Base-by-base conservation (phyloP, 2,113 vertebrate species). In the Crotalus viridis region DNA sequence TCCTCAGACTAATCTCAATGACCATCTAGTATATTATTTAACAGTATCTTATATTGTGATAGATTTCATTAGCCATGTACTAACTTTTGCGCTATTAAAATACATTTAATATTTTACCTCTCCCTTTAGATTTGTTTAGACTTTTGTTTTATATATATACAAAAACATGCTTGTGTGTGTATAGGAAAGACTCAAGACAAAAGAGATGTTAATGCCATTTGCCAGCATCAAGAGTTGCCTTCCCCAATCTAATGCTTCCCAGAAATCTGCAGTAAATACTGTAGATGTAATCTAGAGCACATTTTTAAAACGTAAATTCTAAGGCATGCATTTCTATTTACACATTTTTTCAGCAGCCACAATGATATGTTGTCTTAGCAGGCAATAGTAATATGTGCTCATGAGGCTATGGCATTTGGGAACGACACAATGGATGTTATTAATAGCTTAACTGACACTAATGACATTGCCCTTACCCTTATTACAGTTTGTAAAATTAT, bases 371-470 rank as follows among this genome's bases (percentile, higher is more conserved):
- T 91, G 95, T 89, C 93, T 96, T 97, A 95, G 95, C 94, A 96
- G 95, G 94, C 51, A 5, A 97, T 93, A 95, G 95, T 94, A 97
- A 97, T 94, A 92, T 94, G 95, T 93, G 91, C 96, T 94, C 96
- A 96, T 96, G 95, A 96, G 96, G 93, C 96, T 94, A 93, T 95
- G 97, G 95, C 95, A 98, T 98, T 97, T 97, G 97, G 95, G 95
- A 97, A 97, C 97, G 97, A 97, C 96, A 98, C 95, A 96, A 97
- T 96, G 93, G 96, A 94, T 93, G 97, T 98, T 98, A 98, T 98
- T 98, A 98, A 98, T 98, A 97, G 97, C 97, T 98, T 98, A 97
- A 98, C 97, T 98, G 98, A 98, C 97, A 98, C 97, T 97, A 98
- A 98, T 97, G 97, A 96, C 97, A 98, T 97, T 97, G 97, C 96